Evolutionary conservation across 2,888 invertebrate species (phyloP).

Genomic region (Heterodera filipjevi): DNA sequence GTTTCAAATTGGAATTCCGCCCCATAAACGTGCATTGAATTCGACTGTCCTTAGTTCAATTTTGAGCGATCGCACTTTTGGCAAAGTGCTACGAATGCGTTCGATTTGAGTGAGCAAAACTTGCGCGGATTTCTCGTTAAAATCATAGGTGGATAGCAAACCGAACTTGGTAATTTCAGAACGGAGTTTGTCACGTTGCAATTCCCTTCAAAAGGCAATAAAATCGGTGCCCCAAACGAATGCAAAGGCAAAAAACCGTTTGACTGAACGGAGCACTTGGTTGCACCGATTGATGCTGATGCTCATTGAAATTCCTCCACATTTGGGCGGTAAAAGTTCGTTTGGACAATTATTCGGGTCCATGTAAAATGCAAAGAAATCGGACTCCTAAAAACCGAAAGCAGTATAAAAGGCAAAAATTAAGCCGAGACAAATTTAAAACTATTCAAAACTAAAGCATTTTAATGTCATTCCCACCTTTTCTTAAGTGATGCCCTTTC

Average conservation of each 20-base stretch:
- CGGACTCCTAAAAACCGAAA: background rate
- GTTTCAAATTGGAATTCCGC: background rate
- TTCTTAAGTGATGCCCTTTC: background rate
- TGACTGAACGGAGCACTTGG: background rate
- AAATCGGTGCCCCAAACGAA: background rate
- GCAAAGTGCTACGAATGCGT: constrained; percentile 14
- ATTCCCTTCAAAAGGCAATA: background rate
- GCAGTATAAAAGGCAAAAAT: too few relatives aligned
- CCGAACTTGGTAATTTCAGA: background rate
- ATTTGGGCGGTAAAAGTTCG: constrained; percentile 9
- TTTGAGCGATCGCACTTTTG: background rate
- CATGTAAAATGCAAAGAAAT: constrained; percentile 17
- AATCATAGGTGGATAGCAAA: background rate
- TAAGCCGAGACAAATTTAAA: too few relatives aligned
- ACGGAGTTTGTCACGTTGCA: background rate
- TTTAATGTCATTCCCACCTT: background rate
- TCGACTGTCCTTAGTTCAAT: background rate
- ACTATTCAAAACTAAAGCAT: too few relatives aligned
- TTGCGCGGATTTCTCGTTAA: background rate
- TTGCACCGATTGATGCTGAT: background rate
- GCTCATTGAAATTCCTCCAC: background rate
- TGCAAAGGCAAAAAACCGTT: background rate
- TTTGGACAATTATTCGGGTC: background rate
- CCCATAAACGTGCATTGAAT: background rate
- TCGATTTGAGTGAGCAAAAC: constrained; percentile 12